phyloP scores from a whole-genome alignment of 2,797 vertebrate genomes.

The Pangasius larnaudii region DNA sequence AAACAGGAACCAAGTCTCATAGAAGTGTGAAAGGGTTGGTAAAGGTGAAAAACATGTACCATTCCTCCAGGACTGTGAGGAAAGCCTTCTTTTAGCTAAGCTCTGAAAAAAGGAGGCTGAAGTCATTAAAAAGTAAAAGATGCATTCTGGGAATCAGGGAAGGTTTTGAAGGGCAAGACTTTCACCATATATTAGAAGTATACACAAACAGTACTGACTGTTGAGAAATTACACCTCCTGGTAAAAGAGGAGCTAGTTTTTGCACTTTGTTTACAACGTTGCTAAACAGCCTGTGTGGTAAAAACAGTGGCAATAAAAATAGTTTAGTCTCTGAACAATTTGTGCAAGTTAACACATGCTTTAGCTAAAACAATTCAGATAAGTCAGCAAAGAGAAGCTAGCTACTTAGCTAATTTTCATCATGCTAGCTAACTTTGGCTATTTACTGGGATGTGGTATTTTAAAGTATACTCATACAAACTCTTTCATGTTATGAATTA shows the following conservation, averaged over 20 bases:
- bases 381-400: background rate
- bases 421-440: background rate
- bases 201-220: background rate
- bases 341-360: background rate
- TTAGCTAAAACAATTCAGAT: background rate
- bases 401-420: background rate
- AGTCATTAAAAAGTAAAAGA: background rate
- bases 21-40: background rate
- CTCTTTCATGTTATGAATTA: background rate
- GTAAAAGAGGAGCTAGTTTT: background rate
- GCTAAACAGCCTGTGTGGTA: background rate
- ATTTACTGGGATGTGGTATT: background rate
- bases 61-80: conserved; percentile 9
- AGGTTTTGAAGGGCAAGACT: background rate
- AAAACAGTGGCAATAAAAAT: background rate
- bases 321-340: background rate
- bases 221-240: background rate
- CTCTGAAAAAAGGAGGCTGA: background rate
- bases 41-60: conserved; percentile 15
- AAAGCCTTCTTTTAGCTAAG: conserved; percentile 3
- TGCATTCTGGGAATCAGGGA: background rate
- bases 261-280: background rate
- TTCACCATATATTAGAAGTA: background rate
- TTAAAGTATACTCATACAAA: background rate
- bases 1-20: background rate